Evolutionary conservation across 2,113 vertebrate species (phyloP).

Genomic region (Micronycteris hirsuta): DNA sequence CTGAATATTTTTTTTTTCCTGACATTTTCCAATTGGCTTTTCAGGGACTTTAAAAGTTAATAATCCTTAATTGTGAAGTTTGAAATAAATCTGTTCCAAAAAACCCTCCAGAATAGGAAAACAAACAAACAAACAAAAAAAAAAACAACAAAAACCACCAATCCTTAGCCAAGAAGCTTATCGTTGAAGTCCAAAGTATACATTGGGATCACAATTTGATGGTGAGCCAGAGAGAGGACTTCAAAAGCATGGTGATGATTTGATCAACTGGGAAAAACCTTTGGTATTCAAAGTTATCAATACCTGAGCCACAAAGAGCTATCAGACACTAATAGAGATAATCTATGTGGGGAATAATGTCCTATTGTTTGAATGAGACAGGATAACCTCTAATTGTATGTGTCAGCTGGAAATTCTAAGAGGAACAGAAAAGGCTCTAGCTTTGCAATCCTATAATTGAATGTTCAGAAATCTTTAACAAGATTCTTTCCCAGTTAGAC

Average conservation of each 20-base stretch:
- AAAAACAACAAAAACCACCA: neutral
- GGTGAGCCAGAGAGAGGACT: neutral
- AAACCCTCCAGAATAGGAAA: neutral
- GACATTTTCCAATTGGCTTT: conserved; percentile 35
- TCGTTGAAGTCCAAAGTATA: neutral
- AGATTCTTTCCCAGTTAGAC: neutral
- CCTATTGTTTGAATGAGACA: neutral
- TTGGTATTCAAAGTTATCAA: neutral
- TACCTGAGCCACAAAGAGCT: neutral
- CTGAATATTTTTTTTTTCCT: neutral
- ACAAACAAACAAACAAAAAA: too few species aligned
- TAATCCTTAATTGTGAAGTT: conserved; percentile 46
- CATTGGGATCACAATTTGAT: neutral
- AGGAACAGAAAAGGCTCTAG: neutral
- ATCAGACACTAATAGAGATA: neutral
- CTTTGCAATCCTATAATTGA: neutral
- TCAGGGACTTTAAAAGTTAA: neutral
- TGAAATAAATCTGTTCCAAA: conserved; percentile 44
- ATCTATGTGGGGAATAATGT: neutral
- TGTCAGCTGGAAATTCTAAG: neutral
- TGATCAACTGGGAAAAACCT: neutral
- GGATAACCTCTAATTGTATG: neutral
- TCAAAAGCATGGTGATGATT: neutral
- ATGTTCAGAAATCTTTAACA: neutral
- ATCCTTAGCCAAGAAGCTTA: neutral